Percentiles rank a stretch among this genome's conserved stretches.
Conservation (phyloP, 1,140 invertebrate genomes). For the Sitophilus oryzae region DNA sequence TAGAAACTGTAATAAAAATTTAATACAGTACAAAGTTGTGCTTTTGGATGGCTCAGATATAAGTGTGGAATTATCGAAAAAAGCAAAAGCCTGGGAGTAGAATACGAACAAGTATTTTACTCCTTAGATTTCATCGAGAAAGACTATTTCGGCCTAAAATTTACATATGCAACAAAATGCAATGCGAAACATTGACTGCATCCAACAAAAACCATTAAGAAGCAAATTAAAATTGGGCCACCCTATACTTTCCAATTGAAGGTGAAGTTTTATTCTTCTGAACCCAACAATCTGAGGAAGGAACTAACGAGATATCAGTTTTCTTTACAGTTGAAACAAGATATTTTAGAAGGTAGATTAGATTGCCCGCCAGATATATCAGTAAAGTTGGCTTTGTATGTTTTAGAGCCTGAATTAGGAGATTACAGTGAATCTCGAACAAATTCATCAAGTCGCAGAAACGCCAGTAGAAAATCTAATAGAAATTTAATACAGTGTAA, state of each 20-base stretch:
- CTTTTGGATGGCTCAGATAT: constrained; percentile 85
- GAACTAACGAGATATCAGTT: constrained; percentile 95
- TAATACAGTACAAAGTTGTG: constrained; percentile 82
- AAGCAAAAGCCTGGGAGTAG: constrained; percentile 86
- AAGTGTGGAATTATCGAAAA: constrained; percentile 87
- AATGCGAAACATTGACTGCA: constrained; percentile 97
- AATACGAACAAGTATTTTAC: constrained; percentile 96
- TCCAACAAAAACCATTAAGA: constrained; percentile 94
- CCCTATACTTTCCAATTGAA: constrained; percentile 91
- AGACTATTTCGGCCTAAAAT: constrained; percentile 98
- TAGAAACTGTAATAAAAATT: constrained; percentile 67
- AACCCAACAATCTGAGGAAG: constrained; percentile 89
- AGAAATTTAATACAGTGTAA: constrained; percentile 82
- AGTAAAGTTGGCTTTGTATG: constrained; percentile 82
- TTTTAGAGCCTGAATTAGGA: constrained; percentile 94
- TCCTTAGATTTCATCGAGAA: constrained; percentile 95
- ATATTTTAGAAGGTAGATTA: constrained; percentile 81
- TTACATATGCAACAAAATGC: constrained; percentile 91
- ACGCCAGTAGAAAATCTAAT: constrained; percentile 56
- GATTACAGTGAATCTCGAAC: constrained; percentile 86
- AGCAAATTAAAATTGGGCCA: constrained; percentile 98
- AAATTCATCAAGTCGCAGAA: constrained; percentile 42
- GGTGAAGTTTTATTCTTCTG: constrained; percentile 99
- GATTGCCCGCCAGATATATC: constrained; percentile 76
- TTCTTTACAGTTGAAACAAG: constrained; percentile 94